Evolutionary conservation across 2,113 vertebrate genomes (phyloP).

Genomic region (Daboia siamensis): DNA sequence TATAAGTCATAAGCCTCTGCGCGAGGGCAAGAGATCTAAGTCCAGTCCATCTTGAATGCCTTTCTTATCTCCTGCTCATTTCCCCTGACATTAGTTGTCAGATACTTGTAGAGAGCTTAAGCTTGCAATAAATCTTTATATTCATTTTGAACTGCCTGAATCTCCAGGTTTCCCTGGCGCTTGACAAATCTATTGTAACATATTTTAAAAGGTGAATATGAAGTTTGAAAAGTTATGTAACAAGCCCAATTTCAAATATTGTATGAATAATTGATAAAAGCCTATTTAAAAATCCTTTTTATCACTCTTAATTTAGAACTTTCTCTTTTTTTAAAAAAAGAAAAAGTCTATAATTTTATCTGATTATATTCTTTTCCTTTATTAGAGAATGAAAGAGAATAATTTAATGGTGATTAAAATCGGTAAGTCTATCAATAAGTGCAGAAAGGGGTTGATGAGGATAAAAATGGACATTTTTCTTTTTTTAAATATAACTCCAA

Average conservation of each 20-base stretch:
- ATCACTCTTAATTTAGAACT: not conserved
- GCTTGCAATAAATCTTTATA: not conserved
- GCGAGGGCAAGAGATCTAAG: not conserved
- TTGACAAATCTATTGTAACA: not conserved
- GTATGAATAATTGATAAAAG: not conserved
- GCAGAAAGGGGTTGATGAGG: not conserved
- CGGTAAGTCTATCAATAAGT: not conserved
- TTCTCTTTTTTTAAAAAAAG: not conserved
- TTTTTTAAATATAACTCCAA: not conserved
- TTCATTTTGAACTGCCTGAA: not conserved
- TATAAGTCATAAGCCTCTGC: not conserved
- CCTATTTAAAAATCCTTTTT: not conserved
- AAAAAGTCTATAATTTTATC: not conserved
- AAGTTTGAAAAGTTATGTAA: not conserved
- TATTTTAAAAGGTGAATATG: not conserved
- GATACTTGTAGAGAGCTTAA: not conserved
- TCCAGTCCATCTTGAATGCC: not conserved
- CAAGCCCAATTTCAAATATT: not conserved
- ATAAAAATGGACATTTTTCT: not conserved
- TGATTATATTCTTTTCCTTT: not conserved
- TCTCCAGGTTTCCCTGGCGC: not conserved
- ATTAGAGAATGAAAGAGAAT: not conserved
- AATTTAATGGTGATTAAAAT: not conserved
- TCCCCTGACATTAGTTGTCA: not conserved
- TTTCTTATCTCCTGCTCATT: not conserved